Evolutionary conservation across 2,888 invertebrate species (phyloP), one percentile per base, ranked within the genome.

Genomic region (Gerosis bhagava): DNA sequence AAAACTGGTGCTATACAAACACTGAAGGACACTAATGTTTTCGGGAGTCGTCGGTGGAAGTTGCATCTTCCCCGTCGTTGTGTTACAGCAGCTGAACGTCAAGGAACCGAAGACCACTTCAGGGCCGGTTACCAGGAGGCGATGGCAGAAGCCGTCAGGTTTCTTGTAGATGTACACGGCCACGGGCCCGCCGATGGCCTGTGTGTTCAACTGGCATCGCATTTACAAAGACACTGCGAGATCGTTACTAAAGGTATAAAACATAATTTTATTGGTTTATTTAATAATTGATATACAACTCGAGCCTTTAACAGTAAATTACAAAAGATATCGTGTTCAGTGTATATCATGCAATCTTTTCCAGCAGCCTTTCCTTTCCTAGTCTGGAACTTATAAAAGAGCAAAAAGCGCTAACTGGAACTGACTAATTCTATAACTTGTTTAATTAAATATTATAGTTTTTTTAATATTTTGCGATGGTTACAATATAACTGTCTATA

Each of bases 111-210:
- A 41, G 79, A 76, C 16, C 66, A 73, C 57, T 96, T 94, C 77
- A 91, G 94, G 44, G 91, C 95, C 11, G 98, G 98, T 2, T 98
- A 94, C 84, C 95, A 96, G 70, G 98, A 97, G 76, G 98, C 98
- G 59, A 92, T 96, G 70, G 94, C 95, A 41, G 98, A 98, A 77
- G 94, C 95, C 1, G 93, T 97, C 86, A 92, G 96, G 60, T 98
- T 96, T 78, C 92, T 98, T 37, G 94, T 96, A 13, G 97, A 97
- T 67, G 93, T 94, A 5, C 95, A 96, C 65, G 95, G 95, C 2
- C 93, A 94, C 73, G 94, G 91, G 41, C 92, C 94, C 0, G 90
- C 93, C n/a, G 97, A 97, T 69, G 92, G 94, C 0, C 88, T 97
- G 17, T 97, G 96, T 70, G 92, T 93, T 41, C 94, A 96, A 53